phyloP scores from a whole-genome alignment of 2,797 vertebrate species.

The Heliangelus exortis region DNA sequence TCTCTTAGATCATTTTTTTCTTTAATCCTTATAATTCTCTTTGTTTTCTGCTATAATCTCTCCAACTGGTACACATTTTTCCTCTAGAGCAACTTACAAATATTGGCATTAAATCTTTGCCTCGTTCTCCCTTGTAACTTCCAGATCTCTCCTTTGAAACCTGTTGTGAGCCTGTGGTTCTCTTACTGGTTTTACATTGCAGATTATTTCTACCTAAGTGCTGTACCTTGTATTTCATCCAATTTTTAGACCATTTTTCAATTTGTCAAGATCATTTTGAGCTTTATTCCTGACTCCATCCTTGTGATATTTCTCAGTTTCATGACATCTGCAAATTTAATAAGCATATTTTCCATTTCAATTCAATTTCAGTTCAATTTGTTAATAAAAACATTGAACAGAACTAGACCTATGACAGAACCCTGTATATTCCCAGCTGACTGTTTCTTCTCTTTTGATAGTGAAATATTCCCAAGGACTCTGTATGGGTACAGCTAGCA shows the following conservation, averaged over 20 bases:
- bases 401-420: background rate
- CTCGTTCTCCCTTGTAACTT: background rate
- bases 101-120: background rate
- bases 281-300: background rate
- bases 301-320: conserved; percentile 24
- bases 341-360: conserved; percentile 27
- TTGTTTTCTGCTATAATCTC: background rate
- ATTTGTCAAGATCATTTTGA: conserved; percentile 20
- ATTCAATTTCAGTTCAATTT: conserved; percentile 54
- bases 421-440: background rate
- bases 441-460: conserved; percentile 1
- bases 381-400: conserved; percentile 59
- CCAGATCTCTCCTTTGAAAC: background rate
- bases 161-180: background rate
- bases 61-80: background rate
- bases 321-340: conserved; percentile 36
- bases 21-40: background rate
- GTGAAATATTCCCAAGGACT: conserved; percentile 27
- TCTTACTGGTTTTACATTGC: background rate
- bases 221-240: conserved; percentile 6
- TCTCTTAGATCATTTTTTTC: background rate
- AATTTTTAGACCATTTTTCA: conserved; percentile 34
- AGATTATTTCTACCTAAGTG: conserved; percentile 36
- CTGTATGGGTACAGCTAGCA: background rate
- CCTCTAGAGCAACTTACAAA: background rate